Evolutionary conservation across 2,113 vertebrate genomes (phyloP).

Genomic region (Falco punctatus): DNA sequence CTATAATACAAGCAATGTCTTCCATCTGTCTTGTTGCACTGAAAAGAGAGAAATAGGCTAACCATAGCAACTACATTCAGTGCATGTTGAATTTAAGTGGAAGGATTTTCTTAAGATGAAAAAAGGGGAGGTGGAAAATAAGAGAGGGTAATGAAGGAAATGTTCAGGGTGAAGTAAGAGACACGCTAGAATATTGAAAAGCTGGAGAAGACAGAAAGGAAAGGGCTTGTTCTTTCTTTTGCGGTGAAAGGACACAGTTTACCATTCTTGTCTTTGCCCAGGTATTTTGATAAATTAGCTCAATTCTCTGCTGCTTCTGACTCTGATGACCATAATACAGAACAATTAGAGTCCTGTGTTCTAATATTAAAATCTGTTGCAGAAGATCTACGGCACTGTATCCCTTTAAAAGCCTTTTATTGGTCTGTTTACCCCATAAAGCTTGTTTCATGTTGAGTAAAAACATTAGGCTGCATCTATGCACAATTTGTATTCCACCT

Average conservation of each 20-base stretch:
- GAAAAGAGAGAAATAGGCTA: slow-evolving; percentile 10
- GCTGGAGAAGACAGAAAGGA: neutral
- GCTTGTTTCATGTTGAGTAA: slow-evolving; percentile 20
- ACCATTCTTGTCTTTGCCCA: neutral
- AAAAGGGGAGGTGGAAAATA: neutral
- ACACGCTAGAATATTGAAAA: neutral
- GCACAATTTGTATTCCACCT: slow-evolving; percentile 37
- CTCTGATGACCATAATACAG: neutral
- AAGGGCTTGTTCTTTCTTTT: neutral
- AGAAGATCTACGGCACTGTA: neutral
- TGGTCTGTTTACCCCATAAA: slow-evolving; percentile 39
- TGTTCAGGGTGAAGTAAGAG: neutral
- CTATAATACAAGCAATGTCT: neutral
- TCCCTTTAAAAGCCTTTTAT: slow-evolving; percentile 7
- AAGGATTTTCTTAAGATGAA: neutral
- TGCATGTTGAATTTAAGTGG: neutral
- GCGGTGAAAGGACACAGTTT: neutral
- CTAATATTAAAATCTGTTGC: neutral
- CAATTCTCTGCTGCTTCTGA: neutral
- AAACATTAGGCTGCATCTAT: slow-evolving; percentile 46
- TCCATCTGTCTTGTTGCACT: neutral
- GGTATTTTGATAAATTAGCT: neutral
- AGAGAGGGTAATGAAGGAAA: neutral
- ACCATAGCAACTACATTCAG: slow-evolving; percentile 7
- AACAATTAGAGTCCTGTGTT: neutral